A percentile compares a stretch with the other conserved stretches of the same genome.
These are phyloP conservation scores for Dendroctonus ponderosae DNA, from an alignment of 1,140 invertebrate genomes.

Conservation along the genomic window DNA sequence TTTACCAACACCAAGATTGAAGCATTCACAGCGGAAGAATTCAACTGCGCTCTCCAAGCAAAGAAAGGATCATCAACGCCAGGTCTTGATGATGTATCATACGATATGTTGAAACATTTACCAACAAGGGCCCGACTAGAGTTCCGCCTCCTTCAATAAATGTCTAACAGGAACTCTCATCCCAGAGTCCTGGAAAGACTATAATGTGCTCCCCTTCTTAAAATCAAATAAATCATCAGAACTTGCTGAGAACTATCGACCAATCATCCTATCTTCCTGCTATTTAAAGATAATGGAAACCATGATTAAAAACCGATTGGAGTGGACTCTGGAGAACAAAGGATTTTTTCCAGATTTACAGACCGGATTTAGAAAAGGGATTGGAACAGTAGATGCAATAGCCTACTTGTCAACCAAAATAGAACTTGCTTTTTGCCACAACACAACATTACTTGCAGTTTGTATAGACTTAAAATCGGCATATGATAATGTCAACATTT, in stretches of 20 bases:
- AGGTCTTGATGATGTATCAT: constrained; percentile 16
- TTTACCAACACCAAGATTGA: background rate
- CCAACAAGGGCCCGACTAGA: constrained; percentile 11
- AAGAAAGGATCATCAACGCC: background rate
- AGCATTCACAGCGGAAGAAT: constrained; percentile 1
- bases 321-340: constrained; percentile 6
- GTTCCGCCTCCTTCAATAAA: constrained; percentile 2
- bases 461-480: constrained; percentile 19
- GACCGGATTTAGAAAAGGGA: constrained; percentile 1
- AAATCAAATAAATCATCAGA: constrained; percentile 10
- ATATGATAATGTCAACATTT: constrained; percentile 13
- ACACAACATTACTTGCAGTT: background rate
- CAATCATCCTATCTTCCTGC: constrained; percentile 16
- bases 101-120: constrained; percentile 14
- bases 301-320: constrained; percentile 10
- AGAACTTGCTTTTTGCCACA: background rate
- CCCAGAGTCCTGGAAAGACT: constrained; percentile 8
- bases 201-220: constrained; percentile 7
- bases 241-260: constrained; percentile 4
- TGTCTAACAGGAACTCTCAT: background rate
- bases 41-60: background rate
- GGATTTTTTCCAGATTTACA: background rate
- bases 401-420: background rate
- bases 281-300: constrained; percentile 6
- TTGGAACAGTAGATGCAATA: background rate